Conservation (phyloP, 2,888 invertebrate species). For the Oasisia sp. region DNA sequence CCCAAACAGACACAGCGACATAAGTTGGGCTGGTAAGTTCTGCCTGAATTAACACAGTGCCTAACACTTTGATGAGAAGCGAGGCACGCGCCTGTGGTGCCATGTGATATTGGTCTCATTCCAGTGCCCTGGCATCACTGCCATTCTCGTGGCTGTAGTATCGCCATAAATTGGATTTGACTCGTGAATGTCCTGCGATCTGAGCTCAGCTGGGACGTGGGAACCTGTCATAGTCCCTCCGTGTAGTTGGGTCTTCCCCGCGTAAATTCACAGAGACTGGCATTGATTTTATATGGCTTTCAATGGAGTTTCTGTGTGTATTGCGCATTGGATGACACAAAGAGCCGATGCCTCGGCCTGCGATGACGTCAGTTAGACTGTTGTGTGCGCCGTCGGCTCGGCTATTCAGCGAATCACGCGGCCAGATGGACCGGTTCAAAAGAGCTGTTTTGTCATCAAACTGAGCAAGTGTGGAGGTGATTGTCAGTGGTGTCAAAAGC, state of each 20-base stretch:
- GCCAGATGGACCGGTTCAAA: neutral
- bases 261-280: neutral
- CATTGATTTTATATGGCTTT: conserved; percentile 17
- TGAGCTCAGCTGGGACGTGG: neutral
- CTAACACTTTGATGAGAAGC: neutral
- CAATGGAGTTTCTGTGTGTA: conserved; percentile 11
- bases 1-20: neutral
- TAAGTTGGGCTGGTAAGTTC: neutral
- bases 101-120: neutral
- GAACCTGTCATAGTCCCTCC: neutral
- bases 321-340: neutral
- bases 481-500: neutral
- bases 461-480: neutral
- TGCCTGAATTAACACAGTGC: neutral
- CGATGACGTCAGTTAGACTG: neutral
- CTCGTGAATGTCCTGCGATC: neutral
- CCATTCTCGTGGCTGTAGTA: neutral
- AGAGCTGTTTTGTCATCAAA: neutral
- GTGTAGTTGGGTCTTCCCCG: neutral
- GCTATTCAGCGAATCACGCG: neutral
- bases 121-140: neutral
- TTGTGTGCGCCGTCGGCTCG: neutral
- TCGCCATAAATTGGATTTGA: neutral
- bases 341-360: neutral
- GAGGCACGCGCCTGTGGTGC: neutral